phyloP scores from a whole-genome alignment of 2,113 vertebrate species.

The Xerus inauris region DNA sequence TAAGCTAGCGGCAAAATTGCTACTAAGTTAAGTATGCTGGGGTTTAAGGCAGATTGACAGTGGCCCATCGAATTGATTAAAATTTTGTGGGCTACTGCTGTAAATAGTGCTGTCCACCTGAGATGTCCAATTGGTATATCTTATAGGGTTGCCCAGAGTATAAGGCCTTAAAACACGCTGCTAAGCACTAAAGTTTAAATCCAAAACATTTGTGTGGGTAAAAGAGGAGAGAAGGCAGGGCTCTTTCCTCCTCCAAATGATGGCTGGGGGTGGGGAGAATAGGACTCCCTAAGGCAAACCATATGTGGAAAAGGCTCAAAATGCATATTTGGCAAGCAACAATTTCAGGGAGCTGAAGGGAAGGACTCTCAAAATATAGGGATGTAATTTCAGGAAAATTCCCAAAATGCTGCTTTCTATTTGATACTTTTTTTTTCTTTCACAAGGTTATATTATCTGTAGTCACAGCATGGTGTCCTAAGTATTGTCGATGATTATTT shows the following conservation, averaged over 20 bases:
- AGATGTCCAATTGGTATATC: background rate
- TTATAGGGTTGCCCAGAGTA: background rate
- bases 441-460: background rate
- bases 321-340: conserved; percentile 21
- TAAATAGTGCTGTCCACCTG: background rate
- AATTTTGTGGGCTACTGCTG: background rate
- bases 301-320: background rate
- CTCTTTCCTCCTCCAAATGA: background rate
- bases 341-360: conserved; percentile 35
- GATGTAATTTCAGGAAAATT: conserved; percentile 31
- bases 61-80: background rate
- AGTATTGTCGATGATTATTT: background rate
- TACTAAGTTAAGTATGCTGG: background rate
- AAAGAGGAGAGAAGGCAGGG: background rate
- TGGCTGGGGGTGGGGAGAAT: background rate
- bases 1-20: background rate
- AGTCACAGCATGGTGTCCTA: background rate
- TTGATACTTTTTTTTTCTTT: background rate
- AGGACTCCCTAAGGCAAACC: conserved; percentile 39
- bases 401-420: conserved; percentile 39
- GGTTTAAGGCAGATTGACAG: background rate
- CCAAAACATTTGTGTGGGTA: background rate
- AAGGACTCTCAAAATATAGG: conserved; percentile 40
- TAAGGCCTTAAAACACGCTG: background rate
- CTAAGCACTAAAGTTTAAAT: background rate